phyloP scores from a whole-genome alignment of 2,113 vertebrate species.

The Pongo pygmaeus region DNA sequence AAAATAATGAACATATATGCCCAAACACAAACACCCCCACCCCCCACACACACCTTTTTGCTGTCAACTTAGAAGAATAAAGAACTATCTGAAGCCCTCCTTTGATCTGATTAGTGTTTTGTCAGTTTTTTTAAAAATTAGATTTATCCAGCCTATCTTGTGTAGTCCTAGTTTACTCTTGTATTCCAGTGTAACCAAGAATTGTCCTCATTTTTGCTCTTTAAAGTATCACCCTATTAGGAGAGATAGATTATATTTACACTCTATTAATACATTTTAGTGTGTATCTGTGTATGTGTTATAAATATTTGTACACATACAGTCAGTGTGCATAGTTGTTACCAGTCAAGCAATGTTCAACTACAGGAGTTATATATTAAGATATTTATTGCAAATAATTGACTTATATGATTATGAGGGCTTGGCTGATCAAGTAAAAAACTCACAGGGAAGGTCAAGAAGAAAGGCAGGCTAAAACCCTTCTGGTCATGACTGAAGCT shows the following conservation, averaged over 20 bases:
- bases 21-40: not conserved
- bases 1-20: not conserved
- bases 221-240: not conserved
- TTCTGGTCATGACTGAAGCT: not conserved
- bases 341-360: not conserved
- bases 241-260: not conserved
- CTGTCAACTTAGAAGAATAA: not conserved
- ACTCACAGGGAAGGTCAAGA: not conserved
- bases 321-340: not conserved
- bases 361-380: not conserved
- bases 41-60: not conserved
- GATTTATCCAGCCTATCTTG: not conserved
- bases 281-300: not conserved
- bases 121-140: not conserved
- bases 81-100: not conserved
- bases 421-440: not conserved
- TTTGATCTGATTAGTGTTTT: not conserved
- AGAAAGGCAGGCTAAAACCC: not conserved
- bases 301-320: not conserved
- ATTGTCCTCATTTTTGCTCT: not conserved
- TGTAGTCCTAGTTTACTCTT: not conserved
- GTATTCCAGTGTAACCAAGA: not conserved
- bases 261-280: not conserved
- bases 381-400: not conserved
- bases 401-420: not conserved